Base-by-base conservation (phyloP, 2,113 vertebrate species). In the Parus major region DNA sequence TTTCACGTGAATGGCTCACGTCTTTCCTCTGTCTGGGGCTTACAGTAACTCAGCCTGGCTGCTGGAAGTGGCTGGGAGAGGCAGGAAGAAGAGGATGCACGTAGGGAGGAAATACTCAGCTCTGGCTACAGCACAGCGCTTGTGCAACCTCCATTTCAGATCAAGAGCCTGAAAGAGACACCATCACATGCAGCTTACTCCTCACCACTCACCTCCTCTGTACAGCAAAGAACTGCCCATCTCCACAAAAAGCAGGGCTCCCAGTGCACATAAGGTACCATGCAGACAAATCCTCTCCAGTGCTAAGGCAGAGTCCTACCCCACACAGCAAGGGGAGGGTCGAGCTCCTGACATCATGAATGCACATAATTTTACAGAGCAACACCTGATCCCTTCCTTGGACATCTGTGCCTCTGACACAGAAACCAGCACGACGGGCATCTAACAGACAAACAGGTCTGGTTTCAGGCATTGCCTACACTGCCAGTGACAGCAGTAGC, bases 51-150 rank as follows among this genome's bases (percentile, higher is more conserved):
- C 66, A 78, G 52, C 39, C 33, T 60, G 28, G 47, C 57, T 76
- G 57, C 69, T 93, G 93, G 84, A 83, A 96, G 69, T 29, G 61
- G 16, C 47, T 89, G 77, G 78, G 90, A 94, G 78, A 57, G 81
- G 89, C 73, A 95, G 86, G 86, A 96, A 96, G 73, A 83, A 53
- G 49, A 91, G 82, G 70, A 94, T 78, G 33, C 47, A 87, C 6
- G 0, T 18, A 79, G 15, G 28, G 46, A 94, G 85, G 87, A 95
- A 94, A 86, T 20, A 47, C 35, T 73, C 72, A 25, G 60, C 28
- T 60, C 61, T 53, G 35, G 25, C 56, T 81, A 57, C 2, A 1
- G 20, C 46, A 2, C 47, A 88, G 60, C 2, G 4, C 25, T 81
- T 56, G 27, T 24, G 41, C 52, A 86, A 66, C 27, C 28, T 78